Conservation (phyloP, 2,113 vertebrate species). For the Sinocyclocheilus maitianheensis region DNA sequence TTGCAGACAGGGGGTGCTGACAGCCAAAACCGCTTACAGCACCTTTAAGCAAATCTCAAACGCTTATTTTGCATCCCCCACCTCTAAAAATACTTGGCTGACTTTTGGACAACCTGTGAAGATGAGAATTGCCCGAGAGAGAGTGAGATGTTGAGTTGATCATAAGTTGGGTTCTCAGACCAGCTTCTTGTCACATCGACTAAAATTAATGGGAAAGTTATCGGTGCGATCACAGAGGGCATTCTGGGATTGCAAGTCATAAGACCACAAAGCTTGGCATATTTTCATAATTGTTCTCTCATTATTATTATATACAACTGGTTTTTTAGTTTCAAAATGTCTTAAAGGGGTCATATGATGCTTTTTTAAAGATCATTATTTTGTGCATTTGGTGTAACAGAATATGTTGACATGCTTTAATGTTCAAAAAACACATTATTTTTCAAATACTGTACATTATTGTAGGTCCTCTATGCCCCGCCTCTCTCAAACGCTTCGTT, state of each 20-base stretch:
- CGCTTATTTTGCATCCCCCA: neutral
- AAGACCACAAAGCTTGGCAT: neutral
- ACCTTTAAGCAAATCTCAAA: slow-evolving; percentile 1
- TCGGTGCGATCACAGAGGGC: neutral
- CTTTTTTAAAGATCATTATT: too few relatives aligned
- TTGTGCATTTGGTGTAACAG: too few relatives aligned
- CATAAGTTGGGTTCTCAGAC: neutral
- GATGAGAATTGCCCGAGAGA: neutral
- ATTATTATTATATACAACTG: neutral
- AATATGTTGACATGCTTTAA: too few relatives aligned
- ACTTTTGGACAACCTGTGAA: neutral
- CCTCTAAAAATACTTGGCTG: neutral
- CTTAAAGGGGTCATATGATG: too few relatives aligned
- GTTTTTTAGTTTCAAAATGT: too few relatives aligned
- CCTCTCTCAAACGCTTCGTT: too few relatives aligned
- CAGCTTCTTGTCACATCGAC: neutral
- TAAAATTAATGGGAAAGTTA: neutral
- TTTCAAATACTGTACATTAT: too few relatives aligned
- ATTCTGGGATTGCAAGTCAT: neutral
- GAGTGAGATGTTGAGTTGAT: neutral
- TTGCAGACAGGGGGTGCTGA: neutral
- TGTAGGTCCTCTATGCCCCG: too few relatives aligned
- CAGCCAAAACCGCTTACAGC: neutral
- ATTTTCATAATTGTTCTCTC: neutral
- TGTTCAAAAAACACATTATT: too few relatives aligned